Base-by-base conservation (phyloP, 2,888 invertebrate genomes). In the Dexiosoma caninum region DNA sequence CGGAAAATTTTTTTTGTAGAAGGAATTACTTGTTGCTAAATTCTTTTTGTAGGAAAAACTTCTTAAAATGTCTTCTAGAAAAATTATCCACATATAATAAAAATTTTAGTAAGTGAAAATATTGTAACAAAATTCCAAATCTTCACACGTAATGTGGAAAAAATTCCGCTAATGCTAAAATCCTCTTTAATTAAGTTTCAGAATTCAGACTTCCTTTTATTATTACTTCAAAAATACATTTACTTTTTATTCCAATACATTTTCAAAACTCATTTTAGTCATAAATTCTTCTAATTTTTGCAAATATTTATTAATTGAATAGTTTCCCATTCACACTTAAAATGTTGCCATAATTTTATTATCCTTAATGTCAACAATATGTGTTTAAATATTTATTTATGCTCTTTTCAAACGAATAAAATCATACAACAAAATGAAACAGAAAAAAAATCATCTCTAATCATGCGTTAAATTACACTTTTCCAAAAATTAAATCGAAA, bases 331-430 rank as follows among this genome's bases (percentile, higher is more conserved):
- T 75, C 66, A 23, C 40, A 69, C 35, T 53, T 59, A 70, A 69
- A 82, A 82, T 82, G 78, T 67, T 79, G 82, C 79, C 82, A 82
- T 79, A 82, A 82, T 82, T 82, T 78, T 82, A 82, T 82, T 78
- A 82, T 82, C 74, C 71, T 49, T 71, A 81, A 77, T 81, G 57
- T 81, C 81, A 81, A 81, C 72, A 81, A 77, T 81, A 74, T 77
- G 75, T 42, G 64, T 69, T 81, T 77, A 64, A 77, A 57, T 74
- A 69, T 81, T 81, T 77, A 74, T 81, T 81, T 70, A 77, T 81
- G 72, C 51, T 64, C 32, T 77, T 67, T 72, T 57, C 64, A 42
- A 67, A 49, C 53, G 42, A 44, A 75, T 9, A 37, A 42, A 35
- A 69, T 42, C 35, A n/a, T 7, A 62, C 30, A 44, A 46, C 27